Evolutionary conservation across 2,797 vertebrate species (phyloP), one percentile per base, ranked within the genome.

Genomic region (Mus spretus): DNA sequence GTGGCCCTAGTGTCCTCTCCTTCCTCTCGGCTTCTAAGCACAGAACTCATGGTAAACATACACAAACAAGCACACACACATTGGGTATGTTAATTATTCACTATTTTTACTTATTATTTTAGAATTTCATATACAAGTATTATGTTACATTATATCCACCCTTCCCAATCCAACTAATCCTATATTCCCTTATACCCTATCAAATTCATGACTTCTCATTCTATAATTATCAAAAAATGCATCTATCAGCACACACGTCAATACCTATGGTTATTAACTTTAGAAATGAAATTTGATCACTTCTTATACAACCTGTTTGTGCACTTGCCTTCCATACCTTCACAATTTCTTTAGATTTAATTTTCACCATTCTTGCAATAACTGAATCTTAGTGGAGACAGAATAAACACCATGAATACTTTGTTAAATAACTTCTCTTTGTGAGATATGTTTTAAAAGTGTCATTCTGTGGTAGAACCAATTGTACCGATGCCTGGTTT

Each of bases 251-350:
- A 67, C 2, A 67, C 31, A 67, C 14, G 34, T 34, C 3, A 31
- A 34, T 67, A 67, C 4, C 65, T 34, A 15, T 34, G 11, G 1
- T 67, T 67, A 67, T 17, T 34, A 15, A 67, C 15, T 72, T 98
- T 96, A 91, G 24, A 95, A 96, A 91, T 22, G 88, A 98, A 98
- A 98, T 96, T 90, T 96, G 87, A 70, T 2, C 87, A 81, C 57
- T 95, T 94, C 94, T 96, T 98, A 98, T 96, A 98, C 97, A 94
- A 92, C 37, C 31, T 15, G 12, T 31, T 31, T 34, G 65, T 34
- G 31, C 82, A 59, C 44, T 40, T 47, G 47, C 59, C 34, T 74
- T 57, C 82, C 34, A 11, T 57, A 22, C 63, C 63, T 83, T 55
- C 44, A 34, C 47, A 75, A 34, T 91, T 31, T 4, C 65, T 72